phyloP scores from a whole-genome alignment of 2,113 vertebrate genomes.

The Centrocercus urophasianus region DNA sequence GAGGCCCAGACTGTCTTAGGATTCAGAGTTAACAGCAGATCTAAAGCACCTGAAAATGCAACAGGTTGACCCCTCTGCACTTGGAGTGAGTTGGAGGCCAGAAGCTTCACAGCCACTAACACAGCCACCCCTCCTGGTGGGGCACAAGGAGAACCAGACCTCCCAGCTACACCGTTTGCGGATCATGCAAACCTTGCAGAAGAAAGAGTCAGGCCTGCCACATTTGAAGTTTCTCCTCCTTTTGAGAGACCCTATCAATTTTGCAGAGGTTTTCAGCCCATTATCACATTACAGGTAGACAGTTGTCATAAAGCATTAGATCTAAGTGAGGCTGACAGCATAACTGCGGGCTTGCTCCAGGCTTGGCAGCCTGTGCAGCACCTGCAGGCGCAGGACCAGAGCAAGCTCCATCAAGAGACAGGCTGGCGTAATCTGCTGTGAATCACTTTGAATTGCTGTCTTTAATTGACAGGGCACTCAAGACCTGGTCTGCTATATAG shows the following conservation, averaged over 20 bases:
- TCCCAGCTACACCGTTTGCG: not conserved
- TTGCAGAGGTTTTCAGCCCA: conserved; percentile 80
- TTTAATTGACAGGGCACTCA: conserved; percentile 74
- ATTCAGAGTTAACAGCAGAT: not conserved
- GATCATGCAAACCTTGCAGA: not conserved
- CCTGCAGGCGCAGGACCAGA: conserved; percentile 70
- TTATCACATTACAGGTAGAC: conserved; percentile 79
- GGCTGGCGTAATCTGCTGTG: conserved; percentile 63
- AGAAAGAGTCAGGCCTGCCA: not conserved
- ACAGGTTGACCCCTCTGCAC: not conserved
- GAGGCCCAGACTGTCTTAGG: not conserved
- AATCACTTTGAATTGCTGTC: conserved; percentile 75
- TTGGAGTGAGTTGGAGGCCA: not conserved
- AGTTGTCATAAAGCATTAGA: conserved; percentile 87
- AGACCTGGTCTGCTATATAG: conserved; percentile 61
- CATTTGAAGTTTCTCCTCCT: conserved; percentile 44
- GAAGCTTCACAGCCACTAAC: not conserved
- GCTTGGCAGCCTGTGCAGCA: conserved; percentile 74
- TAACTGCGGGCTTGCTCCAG: conserved; percentile 82
- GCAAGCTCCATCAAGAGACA: conserved; percentile 68
- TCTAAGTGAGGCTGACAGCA: conserved; percentile 71
- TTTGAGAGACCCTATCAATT: conserved; percentile 77
- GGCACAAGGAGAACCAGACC: not conserved
- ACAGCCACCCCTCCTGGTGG: not conserved
- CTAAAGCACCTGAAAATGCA: not conserved